Percentiles rank a stretch among this genome's conserved stretches.
Evolutionary conservation across 2,113 vertebrate genomes (phyloP).

Genomic region (Menura novaehollandiae): DNA sequence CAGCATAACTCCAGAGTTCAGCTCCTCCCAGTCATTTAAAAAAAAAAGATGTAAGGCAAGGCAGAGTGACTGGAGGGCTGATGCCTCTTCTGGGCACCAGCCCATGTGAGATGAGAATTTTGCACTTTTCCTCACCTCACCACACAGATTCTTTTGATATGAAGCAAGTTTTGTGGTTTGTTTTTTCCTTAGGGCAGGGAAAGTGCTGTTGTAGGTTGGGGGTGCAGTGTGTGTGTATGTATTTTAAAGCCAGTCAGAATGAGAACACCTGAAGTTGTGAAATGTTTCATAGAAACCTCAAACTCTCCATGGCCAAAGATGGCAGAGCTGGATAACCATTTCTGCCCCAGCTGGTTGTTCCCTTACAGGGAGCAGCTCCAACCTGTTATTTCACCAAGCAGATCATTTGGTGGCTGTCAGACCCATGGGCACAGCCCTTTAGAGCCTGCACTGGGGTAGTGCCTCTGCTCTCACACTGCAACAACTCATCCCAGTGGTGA

Average conservation of each 20-base stretch:
- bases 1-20: too few species aligned
- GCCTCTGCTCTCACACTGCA: background rate
- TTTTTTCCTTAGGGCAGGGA: background rate
- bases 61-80: background rate
- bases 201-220: background rate
- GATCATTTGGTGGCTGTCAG: background rate
- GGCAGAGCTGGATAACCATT: background rate
- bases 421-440: accelerated
- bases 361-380: background rate
- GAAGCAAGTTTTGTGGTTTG: background rate
- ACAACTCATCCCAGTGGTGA: background rate
- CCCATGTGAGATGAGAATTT: accelerated
- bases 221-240: too few species aligned
- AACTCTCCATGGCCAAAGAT: accelerated
- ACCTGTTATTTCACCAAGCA: background rate
- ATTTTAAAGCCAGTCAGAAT: background rate
- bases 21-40: background rate
- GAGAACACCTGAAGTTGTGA: background rate
- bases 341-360: too few species aligned
- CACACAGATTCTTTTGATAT: background rate
- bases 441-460: accelerated
- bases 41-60: background rate
- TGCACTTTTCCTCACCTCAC: background rate
- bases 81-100: background rate
- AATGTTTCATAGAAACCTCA: background rate